Evolutionary conservation across 2,797 vertebrate species (phyloP).

Genomic region (Bufotes viridis): DNA sequence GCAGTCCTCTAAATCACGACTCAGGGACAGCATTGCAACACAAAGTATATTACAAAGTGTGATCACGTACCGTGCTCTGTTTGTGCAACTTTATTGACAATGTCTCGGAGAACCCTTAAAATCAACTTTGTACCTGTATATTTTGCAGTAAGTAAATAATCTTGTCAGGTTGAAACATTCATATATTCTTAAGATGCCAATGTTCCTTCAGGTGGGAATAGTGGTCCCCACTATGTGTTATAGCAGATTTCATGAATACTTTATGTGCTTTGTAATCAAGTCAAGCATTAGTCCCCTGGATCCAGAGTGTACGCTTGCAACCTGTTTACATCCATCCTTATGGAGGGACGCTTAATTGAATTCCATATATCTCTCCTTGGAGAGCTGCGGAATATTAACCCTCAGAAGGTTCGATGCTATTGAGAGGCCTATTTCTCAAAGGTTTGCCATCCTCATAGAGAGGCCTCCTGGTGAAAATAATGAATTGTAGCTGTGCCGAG

Average conservation of each 20-base stretch:
- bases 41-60: not conserved
- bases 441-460: slow-evolving; percentile 12
- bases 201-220: not conserved
- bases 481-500: not conserved
- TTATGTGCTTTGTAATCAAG: slow-evolving; percentile 22
- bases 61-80: not conserved
- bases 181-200: not conserved
- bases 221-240: not conserved
- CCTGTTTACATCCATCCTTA: slow-evolving; percentile 44
- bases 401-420: not conserved
- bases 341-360: slow-evolving; percentile 35
- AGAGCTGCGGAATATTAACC: slow-evolving; percentile 33
- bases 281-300: slow-evolving; percentile 33
- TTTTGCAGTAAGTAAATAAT: not conserved
- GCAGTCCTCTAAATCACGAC: not conserved
- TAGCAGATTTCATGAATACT: not conserved
- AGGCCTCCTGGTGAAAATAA: not conserved
- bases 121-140: not conserved
- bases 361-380: slow-evolving; percentile 43
- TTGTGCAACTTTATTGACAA: slow-evolving; percentile 5
- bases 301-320: slow-evolving; percentile 27
- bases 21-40: not conserved
- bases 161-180: not conserved
- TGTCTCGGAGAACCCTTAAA: not conserved
- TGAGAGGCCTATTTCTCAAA: not conserved